Evolutionary conservation across 2,888 invertebrate genomes (phyloP).

Genomic region (Deroplatys truncata): DNA sequence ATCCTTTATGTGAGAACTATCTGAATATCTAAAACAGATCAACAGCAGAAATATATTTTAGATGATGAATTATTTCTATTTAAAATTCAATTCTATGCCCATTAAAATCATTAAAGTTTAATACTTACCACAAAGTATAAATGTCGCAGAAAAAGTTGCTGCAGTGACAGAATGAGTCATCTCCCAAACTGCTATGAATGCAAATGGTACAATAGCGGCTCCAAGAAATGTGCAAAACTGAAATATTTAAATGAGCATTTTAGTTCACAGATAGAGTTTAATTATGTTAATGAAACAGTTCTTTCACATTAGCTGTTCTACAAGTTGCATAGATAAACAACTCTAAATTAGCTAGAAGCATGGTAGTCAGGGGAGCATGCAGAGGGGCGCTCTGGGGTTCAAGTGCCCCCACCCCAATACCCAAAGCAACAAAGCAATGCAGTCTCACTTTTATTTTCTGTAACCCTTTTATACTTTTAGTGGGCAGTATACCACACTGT

Average conservation of each 20-base stretch:
- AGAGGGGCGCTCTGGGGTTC: too few relatives aligned
- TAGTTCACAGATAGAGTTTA: background rate
- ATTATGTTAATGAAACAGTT: background rate
- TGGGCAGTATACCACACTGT: too few relatives aligned
- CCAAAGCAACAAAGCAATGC: too few relatives aligned
- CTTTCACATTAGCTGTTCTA: background rate
- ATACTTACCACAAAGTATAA: constrained; percentile 77
- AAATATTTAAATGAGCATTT: constrained; percentile 40
- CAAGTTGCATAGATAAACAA: background rate
- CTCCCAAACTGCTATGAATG: constrained; percentile 84
- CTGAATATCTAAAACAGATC: too few relatives aligned
- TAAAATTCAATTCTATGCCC: background rate
- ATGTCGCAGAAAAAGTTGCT: constrained; percentile 71
- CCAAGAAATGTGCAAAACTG: constrained; percentile 91
- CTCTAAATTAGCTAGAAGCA: background rate
- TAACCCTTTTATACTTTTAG: too few relatives aligned
- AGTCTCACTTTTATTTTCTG: too few relatives aligned
- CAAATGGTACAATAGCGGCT: constrained; percentile 78
- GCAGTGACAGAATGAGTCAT: constrained; percentile 78
- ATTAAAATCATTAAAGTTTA: background rate
- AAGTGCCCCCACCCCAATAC: too few relatives aligned
- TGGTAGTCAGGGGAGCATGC: too few relatives aligned
- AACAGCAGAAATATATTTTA: too few relatives aligned
- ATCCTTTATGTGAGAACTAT: too few relatives aligned
- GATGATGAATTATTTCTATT: too few relatives aligned